Percentiles rank a stretch among this genome's conserved stretches.
Evolutionary conservation across 2,888 invertebrate genomes (phyloP).

Genomic region (Megamerina dolium): DNA sequence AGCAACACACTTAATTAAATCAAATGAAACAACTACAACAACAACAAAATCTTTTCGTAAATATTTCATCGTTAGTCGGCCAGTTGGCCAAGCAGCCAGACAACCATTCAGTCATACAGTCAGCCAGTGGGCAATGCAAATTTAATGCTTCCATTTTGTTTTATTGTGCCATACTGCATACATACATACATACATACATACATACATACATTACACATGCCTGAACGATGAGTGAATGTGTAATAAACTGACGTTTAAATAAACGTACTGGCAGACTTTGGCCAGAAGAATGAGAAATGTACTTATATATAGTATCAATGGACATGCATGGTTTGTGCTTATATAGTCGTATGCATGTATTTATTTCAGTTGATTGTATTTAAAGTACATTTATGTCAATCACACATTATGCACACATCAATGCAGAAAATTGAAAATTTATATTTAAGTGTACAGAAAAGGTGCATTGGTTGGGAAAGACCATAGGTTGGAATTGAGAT

Average conservation of each 20-base stretch:
- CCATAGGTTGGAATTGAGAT: too few species aligned
- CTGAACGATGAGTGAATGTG: too few species aligned
- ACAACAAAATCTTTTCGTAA: too few species aligned
- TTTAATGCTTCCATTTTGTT: background rate
- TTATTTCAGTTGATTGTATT: background rate
- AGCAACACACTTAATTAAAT: slow-evolving; percentile 1
- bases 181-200: background rate
- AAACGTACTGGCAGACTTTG: background rate
- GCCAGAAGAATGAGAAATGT: background rate
- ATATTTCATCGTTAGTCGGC: background rate
- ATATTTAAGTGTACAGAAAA: too few species aligned
- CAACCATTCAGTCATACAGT: background rate
- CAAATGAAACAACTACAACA: slow-evolving; percentile 2
- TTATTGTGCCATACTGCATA: background rate
- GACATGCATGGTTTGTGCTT: background rate
- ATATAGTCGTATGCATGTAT: background rate
- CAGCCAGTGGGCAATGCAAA: slow-evolving; percentile 1
- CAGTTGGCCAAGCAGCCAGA: background rate
- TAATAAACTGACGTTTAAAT: too few species aligned
- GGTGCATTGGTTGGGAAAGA: too few species aligned
- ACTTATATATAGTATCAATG: background rate
- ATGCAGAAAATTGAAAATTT: background rate
- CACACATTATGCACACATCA: slow-evolving; percentile 10
- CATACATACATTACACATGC: background rate
- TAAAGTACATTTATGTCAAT: slow-evolving; percentile 12